Evolutionary conservation across 2,888 invertebrate genomes (phyloP).

Genomic region (Stenotaenia linearis): DNA sequence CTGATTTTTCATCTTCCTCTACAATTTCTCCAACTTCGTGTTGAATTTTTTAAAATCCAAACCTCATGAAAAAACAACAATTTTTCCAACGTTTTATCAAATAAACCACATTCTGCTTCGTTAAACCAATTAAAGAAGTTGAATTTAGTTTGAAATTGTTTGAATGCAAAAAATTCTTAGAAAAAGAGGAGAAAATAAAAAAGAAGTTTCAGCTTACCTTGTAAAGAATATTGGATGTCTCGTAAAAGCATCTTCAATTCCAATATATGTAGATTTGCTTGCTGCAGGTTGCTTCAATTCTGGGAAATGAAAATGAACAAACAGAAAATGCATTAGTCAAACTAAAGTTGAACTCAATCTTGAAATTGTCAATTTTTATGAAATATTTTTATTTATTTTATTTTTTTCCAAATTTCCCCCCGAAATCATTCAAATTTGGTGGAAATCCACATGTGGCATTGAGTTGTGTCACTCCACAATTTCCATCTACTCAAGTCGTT

Average conservation of each 20-base stretch:
- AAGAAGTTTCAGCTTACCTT: not conserved
- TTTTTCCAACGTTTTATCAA: too few relatives aligned
- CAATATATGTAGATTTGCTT: not conserved
- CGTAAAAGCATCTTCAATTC: conserved; percentile 7
- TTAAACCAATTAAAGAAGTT: not conserved
- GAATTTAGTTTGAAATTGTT: not conserved
- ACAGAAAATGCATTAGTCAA: not conserved
- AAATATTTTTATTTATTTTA: too few relatives aligned
- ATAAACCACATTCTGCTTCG: too few relatives aligned
- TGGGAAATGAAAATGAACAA: not conserved
- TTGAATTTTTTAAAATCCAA: not conserved
- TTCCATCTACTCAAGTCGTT: too few relatives aligned
- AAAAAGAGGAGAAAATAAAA: not conserved
- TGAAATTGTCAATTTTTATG: too few relatives aligned
- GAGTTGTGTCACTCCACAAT: too few relatives aligned
- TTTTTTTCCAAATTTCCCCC: too few relatives aligned
- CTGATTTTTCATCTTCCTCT: conserved; percentile 5
- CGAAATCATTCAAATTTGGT: too few relatives aligned
- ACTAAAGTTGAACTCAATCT: not conserved
- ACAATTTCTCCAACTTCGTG: not conserved
- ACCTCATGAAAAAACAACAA: too few relatives aligned
- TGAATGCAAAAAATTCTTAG: not conserved
- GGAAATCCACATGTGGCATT: too few relatives aligned
- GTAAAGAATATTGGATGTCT: not conserved
- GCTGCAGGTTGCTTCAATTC: not conserved